A percentile compares a stretch with the other conserved stretches of the same genome.
phyloP scores from a whole-genome alignment of 2,113 vertebrate genomes.

The Cynocephalus volans region DNA sequence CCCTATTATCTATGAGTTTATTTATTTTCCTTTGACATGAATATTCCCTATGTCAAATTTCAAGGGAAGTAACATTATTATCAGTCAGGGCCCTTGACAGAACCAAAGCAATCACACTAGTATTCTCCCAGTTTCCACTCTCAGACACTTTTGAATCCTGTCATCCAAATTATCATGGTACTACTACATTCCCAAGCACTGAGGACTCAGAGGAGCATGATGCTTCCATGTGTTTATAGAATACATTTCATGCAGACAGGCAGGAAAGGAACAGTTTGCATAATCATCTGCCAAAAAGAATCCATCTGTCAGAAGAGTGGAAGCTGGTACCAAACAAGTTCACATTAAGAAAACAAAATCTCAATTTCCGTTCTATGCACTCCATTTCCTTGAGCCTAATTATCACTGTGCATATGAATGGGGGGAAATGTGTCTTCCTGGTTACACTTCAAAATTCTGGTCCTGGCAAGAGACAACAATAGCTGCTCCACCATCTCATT shows the following conservation, averaged over 20 bases:
- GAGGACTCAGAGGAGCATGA: conserved; percentile 58
- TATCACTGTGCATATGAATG: conserved; percentile 72
- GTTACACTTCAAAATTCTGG: conserved; percentile 51
- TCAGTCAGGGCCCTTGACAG: not conserved
- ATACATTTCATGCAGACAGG: conserved; percentile 80
- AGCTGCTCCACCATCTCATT: conserved; percentile 30
- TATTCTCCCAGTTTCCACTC: not conserved
- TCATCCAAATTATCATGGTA: conserved; percentile 58
- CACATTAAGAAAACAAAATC: conserved; percentile 75
- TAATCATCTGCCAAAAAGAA: conserved; percentile 80
- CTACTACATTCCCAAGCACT: conserved; percentile 71
- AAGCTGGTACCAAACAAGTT: conserved; percentile 73
- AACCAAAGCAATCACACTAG: conserved; percentile 39
- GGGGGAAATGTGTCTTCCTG: conserved; percentile 49
- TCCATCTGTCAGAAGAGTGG: conserved; percentile 70
- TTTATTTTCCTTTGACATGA: conserved; percentile 29
- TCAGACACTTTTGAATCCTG: conserved; percentile 65
- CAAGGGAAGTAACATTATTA: conserved; percentile 32
- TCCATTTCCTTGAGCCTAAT: conserved; percentile 77
- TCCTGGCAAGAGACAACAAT: conserved; percentile 34
- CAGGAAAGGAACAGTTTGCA: conserved; percentile 76
- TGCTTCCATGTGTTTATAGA: conserved; percentile 77
- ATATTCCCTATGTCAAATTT: conserved; percentile 10
- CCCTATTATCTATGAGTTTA: not conserved
- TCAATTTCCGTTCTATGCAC: conserved; percentile 71